phyloP scores from a whole-genome alignment of 2,113 vertebrate genomes.

The Varanus salvator region DNA sequence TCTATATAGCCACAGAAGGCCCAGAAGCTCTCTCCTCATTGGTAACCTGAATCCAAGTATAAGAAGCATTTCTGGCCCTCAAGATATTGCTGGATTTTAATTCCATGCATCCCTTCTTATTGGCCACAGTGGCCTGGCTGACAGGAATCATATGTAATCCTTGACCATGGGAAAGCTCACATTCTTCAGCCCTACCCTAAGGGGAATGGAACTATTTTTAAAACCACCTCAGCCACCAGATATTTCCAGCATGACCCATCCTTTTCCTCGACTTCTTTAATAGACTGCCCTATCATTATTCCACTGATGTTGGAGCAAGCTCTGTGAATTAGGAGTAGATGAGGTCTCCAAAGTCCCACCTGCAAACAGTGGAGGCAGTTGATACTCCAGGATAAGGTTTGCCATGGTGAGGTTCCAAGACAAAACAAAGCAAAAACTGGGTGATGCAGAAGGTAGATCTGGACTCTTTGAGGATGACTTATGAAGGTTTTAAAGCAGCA shows the following conservation, averaged over 20 bases:
- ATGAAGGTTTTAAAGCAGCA: too few species aligned
- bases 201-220: too few species aligned
- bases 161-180: too few species aligned
- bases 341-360: background rate
- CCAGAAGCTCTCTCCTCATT: too few species aligned
- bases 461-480: too few species aligned
- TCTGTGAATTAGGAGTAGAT: background rate
- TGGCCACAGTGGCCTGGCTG: too few species aligned
- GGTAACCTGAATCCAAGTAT: background rate
- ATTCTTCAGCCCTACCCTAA: too few species aligned
- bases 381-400: background rate
- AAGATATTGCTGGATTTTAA: too few species aligned
- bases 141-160: too few species aligned
- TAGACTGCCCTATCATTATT: background rate
- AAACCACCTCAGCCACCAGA: background rate
- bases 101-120: too few species aligned
- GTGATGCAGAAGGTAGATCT: background rate
- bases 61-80: background rate
- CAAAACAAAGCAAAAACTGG: background rate
- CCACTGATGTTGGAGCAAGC: background rate
- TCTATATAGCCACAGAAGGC: background rate
- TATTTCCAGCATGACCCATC: background rate
- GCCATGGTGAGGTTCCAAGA: background rate
- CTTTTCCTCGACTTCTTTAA: background rate
- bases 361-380: background rate